Conservation (phyloP, 2,113 vertebrate genomes). For the Nycticryphes semicollaris region DNA sequence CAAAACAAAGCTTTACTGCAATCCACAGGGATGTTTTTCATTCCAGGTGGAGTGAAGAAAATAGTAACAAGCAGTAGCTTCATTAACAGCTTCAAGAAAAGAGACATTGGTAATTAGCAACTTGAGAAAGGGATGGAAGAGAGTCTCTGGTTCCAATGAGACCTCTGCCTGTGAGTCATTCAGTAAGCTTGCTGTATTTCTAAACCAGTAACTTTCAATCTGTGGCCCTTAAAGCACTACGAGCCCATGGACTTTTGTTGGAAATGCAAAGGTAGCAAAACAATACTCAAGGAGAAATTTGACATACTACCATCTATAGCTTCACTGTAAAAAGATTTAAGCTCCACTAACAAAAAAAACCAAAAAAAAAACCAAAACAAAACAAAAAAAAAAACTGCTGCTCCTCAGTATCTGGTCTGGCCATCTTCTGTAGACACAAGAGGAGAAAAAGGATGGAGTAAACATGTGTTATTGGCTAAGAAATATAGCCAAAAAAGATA, state of each 20-base stretch:
- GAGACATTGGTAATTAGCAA: background rate
- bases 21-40: background rate
- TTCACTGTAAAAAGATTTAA: background rate
- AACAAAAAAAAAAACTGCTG: background rate
- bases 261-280: background rate
- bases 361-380: no score
- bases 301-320: background rate
- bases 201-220: background rate
- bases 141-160: background rate
- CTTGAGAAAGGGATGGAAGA: background rate
- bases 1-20: background rate
- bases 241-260: background rate
- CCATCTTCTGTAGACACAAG: background rate
- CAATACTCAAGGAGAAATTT: background rate
- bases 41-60: background rate
- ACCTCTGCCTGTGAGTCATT: background rate
- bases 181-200: background rate
- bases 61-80: background rate
- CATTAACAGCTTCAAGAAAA: background rate
- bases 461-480: background rate
- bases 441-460: background rate
- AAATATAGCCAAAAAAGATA: background rate
- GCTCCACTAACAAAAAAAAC: background rate
- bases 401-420: background rate
- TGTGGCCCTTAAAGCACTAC: rapidly evolving